Evolutionary conservation across 2,113 vertebrate species (phyloP).

Genomic region (Sorex araneus): DNA sequence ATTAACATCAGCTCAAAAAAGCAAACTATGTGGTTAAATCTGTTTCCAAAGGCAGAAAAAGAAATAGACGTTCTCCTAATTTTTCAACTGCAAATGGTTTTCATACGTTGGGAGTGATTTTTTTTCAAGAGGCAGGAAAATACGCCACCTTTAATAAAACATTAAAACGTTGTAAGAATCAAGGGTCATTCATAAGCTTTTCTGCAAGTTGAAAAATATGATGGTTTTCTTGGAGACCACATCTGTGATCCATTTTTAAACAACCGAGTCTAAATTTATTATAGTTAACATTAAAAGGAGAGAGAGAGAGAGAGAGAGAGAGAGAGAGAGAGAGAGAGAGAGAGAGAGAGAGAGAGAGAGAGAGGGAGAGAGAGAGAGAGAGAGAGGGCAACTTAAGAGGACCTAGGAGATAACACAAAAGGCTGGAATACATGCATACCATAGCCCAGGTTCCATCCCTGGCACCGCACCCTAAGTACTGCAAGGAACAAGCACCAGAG

Average conservation of each 20-base stretch:
- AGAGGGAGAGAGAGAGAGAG: too few relatives aligned
- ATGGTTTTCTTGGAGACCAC: conserved; percentile 17
- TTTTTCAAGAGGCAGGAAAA: conserved; percentile 56
- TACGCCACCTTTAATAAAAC: background rate
- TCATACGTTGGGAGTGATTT: conserved; percentile 30
- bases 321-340: too few relatives aligned
- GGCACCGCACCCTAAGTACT: too few relatives aligned
- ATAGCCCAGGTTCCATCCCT: too few relatives aligned
- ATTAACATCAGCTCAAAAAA: conserved; percentile 23
- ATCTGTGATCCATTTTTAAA: conserved; percentile 14
- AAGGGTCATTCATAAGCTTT: conserved; percentile 7
- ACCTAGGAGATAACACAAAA: too few relatives aligned
- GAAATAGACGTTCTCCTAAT: conserved; percentile 25
- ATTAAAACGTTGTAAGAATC: conserved; percentile 25
- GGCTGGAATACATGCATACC: too few relatives aligned
- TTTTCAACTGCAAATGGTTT: conserved; percentile 60
- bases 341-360: too few relatives aligned
- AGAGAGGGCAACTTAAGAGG: too few relatives aligned
- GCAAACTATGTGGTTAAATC: conserved; percentile 50
- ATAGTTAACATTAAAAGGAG: background rate
- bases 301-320: too few relatives aligned
- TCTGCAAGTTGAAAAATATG: conserved; percentile 1
- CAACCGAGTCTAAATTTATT: background rate
- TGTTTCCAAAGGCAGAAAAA: conserved; percentile 42
- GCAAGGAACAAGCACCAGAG: too few relatives aligned